Percentiles rank a stretch among this genome's conserved stretches.
Evolutionary conservation across 2,113 vertebrate genomes (phyloP).

Genomic region (Phylloscopus trochiloides): DNA sequence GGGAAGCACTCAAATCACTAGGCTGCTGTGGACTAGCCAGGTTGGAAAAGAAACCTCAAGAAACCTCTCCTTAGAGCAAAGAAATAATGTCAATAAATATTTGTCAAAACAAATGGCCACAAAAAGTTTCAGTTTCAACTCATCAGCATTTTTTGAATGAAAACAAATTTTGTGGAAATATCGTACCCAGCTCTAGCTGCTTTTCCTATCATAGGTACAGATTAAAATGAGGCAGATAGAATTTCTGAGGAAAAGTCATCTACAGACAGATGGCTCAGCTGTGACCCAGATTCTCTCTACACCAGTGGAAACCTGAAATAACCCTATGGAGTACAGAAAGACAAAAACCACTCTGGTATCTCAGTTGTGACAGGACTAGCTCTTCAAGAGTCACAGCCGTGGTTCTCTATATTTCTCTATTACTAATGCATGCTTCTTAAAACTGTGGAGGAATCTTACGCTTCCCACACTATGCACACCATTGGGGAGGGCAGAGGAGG

Average conservation of each 20-base stretch:
- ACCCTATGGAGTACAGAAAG: neutral
- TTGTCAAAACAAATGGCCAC: neutral
- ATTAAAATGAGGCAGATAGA: neutral
- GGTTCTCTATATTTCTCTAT: neutral
- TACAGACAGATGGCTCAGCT: slow-evolving; percentile 43
- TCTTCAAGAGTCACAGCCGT: neutral
- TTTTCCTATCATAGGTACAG: neutral
- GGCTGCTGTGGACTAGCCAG: neutral
- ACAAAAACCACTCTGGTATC: neutral
- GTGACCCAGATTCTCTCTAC: slow-evolving; percentile 35
- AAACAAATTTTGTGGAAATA: neutral
- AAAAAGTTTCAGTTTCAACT: neutral
- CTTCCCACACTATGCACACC: neutral
- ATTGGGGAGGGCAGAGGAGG: neutral
- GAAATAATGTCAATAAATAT: neutral
- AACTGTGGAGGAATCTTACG: neutral
- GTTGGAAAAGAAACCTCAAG: neutral
- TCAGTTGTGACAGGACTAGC: neutral
- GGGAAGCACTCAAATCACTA: neutral
- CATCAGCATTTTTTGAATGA: neutral
- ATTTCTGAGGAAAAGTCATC: slow-evolving; percentile 31
- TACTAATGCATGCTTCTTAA: neutral
- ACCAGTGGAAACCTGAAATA: slow-evolving; percentile 35
- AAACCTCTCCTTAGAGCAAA: neutral
- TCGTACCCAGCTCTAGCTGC: neutral